Base-by-base conservation (phyloP, 92 coral and sea anemone species). In the Galaxea fascicularis region DNA sequence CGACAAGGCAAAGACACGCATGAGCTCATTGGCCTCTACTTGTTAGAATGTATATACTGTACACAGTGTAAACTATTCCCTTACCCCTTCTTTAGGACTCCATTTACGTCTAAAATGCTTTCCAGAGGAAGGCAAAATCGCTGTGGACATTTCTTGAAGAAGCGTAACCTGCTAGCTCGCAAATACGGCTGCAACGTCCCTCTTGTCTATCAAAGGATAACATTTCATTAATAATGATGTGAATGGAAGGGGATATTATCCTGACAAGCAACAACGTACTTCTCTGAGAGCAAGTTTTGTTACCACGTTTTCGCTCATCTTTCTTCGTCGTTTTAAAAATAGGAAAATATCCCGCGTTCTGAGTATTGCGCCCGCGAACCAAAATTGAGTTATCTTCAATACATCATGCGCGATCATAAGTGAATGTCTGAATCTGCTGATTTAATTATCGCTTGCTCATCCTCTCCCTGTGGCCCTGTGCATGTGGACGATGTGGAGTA, bases 101-200 rank as follows among this genome's bases (percentile, higher is more conserved):
- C 94, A 49, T 52, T 41, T 4, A 58, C 76, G 54, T 85, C 89
- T n/a, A 94, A 60, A 20, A 92, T 46, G 58, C 84, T 78, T 13
- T 74, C 84, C 73, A 94, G 83, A 52, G 88, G 91, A 72, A 94
- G 63, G 77, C 95, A 94, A 52, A 94, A 85, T 51, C 90, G 84
- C 65, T 81, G 74, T 0, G 95, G 95, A 53, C 82, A 92, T 54
- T 54, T 85, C 87, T 44, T 81, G 86, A 69, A 81, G 35, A 69
- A 68, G 69, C 86, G 86, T 8, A 9, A 21, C 22, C 86, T 53
- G 76, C 70, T 71, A 1, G 78, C 58, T 24, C 86, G 86, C 25
- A 31, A 56, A 71, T 57, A 20, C 57, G 70, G 77, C 54, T 81
- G 86, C 45, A 82, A 54, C 18, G 35, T 57, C 11, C 86, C 78